Conservation (phyloP, 2,888 invertebrate genomes). For the Teleiodes luculella region DNA sequence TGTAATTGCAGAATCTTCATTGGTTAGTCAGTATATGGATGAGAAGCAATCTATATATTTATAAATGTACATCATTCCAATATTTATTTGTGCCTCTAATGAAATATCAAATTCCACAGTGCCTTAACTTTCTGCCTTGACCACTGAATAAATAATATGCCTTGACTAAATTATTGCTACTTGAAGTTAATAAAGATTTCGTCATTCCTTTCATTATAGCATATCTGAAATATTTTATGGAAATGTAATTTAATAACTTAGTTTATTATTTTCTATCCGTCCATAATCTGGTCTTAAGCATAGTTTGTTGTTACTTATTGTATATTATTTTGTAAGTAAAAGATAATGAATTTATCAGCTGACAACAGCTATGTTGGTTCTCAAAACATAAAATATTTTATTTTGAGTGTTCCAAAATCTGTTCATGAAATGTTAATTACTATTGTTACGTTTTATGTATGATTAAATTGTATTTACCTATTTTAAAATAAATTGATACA, state of each 20-base stretch:
- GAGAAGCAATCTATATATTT: background rate
- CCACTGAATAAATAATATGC: too few relatives aligned
- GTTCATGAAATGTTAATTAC: too few relatives aligned
- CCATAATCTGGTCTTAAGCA: constrained; percentile 62
- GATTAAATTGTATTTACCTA: too few relatives aligned
- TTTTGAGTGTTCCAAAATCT: too few relatives aligned
- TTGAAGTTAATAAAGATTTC: background rate
- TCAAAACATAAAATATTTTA: too few relatives aligned
- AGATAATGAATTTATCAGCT: constrained; percentile 23
- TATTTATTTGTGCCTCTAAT: background rate
- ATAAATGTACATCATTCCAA: too few relatives aligned
- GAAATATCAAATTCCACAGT: background rate
- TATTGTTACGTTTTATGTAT: too few relatives aligned
- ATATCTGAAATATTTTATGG: background rate
- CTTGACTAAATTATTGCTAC: too few relatives aligned
- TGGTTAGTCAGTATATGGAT: constrained; percentile 37
- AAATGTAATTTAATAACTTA: constrained; percentile 13
- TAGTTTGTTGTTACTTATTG: constrained; percentile 29
- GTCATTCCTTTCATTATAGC: background rate
- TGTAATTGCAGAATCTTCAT: constrained; percentile 13
- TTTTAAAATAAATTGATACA: too few relatives aligned
- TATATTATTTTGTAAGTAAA: constrained; percentile 27
- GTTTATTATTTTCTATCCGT: constrained; percentile 43
- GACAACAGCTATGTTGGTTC: too few relatives aligned
- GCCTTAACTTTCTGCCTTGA: background rate